Evolutionary conservation across 2,113 vertebrate genomes (phyloP).

Genomic region (Andinoacara biseriatus): DNA sequence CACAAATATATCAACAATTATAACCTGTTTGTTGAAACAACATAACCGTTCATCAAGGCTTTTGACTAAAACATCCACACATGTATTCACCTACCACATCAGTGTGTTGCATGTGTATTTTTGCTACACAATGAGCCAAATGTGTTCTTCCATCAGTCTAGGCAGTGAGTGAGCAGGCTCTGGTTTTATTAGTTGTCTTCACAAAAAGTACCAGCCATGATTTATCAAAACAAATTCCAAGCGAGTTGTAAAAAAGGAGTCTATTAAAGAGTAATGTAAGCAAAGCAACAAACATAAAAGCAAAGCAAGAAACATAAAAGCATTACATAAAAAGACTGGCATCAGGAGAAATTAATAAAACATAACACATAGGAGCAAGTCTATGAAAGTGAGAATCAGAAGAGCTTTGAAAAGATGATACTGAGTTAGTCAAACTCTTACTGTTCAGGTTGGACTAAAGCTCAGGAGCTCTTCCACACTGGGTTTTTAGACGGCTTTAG

Average conservation of each 20-base stretch:
- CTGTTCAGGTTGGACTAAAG: neutral
- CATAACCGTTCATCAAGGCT: neutral
- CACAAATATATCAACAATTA: neutral
- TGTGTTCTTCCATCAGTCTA: neutral
- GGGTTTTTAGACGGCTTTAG: neutral
- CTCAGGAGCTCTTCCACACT: conserved; percentile 7
- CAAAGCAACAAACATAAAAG: conserved; percentile 56
- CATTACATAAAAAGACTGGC: conserved; percentile 49
- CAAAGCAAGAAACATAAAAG: conserved; percentile 54
- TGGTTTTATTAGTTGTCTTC: neutral
- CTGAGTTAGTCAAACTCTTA: neutral
- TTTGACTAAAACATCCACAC: neutral
- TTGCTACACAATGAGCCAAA: neutral
- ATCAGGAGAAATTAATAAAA: conserved; percentile 63
- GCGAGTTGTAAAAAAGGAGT: conserved; percentile 31
- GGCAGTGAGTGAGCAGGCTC: neutral
- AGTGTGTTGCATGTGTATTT: neutral
- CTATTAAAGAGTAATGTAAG: conserved; percentile 55
- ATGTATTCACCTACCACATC: neutral
- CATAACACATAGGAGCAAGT: conserved; percentile 51
- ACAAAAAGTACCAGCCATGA: neutral
- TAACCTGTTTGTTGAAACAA: neutral
- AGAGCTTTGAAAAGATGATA: conserved; percentile 31
- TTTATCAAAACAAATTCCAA: conserved; percentile 27
- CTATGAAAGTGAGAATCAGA: conserved; percentile 43